Evolutionary conservation across 2,113 vertebrate species (phyloP).

Genomic region (Leptobrachium ailaonicum): DNA sequence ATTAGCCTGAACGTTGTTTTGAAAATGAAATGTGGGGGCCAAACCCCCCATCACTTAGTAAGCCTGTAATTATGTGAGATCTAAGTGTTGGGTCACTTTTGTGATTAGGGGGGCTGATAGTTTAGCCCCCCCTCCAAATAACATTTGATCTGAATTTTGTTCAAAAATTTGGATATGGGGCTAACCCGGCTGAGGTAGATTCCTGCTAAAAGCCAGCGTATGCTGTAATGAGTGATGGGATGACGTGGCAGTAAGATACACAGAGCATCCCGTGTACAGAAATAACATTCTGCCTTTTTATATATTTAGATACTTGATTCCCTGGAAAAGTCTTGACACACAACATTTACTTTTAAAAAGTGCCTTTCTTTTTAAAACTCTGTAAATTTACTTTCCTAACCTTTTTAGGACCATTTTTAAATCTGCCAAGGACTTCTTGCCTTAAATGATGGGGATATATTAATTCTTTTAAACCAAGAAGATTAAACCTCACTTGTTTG

Average conservation of each 20-base stretch:
- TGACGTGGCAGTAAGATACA: constrained; percentile 13
- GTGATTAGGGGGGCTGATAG: too few relatives aligned
- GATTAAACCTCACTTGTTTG: constrained; percentile 45
- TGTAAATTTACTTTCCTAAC: constrained; percentile 31
- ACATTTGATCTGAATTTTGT: too few relatives aligned
- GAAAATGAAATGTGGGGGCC: too few relatives aligned
- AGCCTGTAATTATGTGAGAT: too few relatives aligned
- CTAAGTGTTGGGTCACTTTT: too few relatives aligned
- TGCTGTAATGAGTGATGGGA: neutral
- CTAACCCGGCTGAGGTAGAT: too few relatives aligned
- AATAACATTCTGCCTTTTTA: constrained; percentile 11
- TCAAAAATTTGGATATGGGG: too few relatives aligned
- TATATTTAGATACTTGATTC: constrained; percentile 36
- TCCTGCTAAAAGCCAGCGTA: neutral
- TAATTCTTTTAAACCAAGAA: constrained; percentile 47
- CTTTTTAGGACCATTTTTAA: constrained; percentile 26
- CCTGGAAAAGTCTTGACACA: constrained; percentile 33
- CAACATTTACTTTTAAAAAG: constrained; percentile 38
- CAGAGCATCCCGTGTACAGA: neutral
- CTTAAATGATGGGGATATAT: constrained; percentile 43
- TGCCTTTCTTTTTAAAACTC: constrained; percentile 4
- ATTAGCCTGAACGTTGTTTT: too few relatives aligned
- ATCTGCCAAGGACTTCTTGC: constrained; percentile 33
- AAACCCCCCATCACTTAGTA: too few relatives aligned
- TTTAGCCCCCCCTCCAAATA: too few relatives aligned